Evolutionary conservation across 2,888 invertebrate species (phyloP).

Genomic region (Gastracanthus pulcherrimus): DNA sequence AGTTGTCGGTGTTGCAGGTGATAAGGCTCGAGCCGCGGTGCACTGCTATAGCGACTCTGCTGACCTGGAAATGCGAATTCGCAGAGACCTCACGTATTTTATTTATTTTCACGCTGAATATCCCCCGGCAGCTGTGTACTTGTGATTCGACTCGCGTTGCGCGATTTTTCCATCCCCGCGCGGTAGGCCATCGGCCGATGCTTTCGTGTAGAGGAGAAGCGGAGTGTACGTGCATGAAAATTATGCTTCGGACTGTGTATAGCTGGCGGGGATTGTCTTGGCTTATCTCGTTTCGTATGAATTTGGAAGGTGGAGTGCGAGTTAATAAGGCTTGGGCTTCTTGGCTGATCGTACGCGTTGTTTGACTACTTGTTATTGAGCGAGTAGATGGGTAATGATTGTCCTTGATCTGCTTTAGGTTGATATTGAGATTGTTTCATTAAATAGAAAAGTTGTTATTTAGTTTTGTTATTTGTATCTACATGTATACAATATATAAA

Average conservation of each 20-base stretch:
- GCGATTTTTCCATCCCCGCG: slow-evolving; percentile 23
- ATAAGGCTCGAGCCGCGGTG: slow-evolving; percentile 57
- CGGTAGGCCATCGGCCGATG: too few species aligned
- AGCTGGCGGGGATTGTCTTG: background rate
- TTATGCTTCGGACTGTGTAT: background rate
- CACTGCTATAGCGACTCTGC: slow-evolving; percentile 44
- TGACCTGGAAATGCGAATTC: slow-evolving; percentile 57
- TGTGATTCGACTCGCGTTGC: slow-evolving; percentile 28
- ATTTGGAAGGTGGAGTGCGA: background rate
- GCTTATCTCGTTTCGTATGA: background rate
- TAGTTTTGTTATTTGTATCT: too few species aligned
- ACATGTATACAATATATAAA: too few species aligned
- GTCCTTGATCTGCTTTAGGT: too few species aligned
- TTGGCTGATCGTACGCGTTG: too few species aligned
- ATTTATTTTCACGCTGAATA: slow-evolving; percentile 56
- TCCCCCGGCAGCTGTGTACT: background rate
- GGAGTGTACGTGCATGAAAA: slow-evolving; percentile 13
- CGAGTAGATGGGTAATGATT: too few species aligned
- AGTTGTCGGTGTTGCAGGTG: slow-evolving; percentile 56
- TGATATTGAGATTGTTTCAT: too few species aligned
- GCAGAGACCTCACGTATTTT: slow-evolving; percentile 56
- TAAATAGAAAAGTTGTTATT: too few species aligned
- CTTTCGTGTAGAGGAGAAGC: background rate
- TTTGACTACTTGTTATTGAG: too few species aligned
- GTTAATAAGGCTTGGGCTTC: too few species aligned